Percentiles rank a stretch among this genome's conserved stretches.
These are phyloP conservation scores for Tachysurus fulvidraco DNA, from an alignment of 2,113 vertebrate species.

Conservation along the genomic window DNA sequence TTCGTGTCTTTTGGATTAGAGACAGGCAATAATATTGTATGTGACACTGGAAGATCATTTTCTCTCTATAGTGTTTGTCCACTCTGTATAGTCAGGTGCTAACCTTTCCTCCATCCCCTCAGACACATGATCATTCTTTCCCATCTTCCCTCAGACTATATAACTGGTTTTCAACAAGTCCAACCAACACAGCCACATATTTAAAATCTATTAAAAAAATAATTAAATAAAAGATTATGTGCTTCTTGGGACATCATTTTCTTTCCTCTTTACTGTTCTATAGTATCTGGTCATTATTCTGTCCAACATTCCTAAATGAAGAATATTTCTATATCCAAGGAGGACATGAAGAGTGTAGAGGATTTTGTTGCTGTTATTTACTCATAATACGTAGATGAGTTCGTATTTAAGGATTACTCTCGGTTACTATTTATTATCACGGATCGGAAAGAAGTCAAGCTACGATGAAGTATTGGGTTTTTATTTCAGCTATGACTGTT, in stretches of 20 bases:
- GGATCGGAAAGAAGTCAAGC: slow-evolving; percentile 74
- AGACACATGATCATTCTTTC: slow-evolving; percentile 63
- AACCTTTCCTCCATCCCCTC: slow-evolving; percentile 60
- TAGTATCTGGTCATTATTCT: slow-evolving; percentile 83
- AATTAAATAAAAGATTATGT: not conserved
- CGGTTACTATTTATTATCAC: slow-evolving; percentile 92
- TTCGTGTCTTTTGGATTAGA: slow-evolving; percentile 53
- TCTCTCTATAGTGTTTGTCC: slow-evolving; percentile 81
- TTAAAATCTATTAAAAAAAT: slow-evolving; percentile 14
- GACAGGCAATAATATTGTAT: slow-evolving; percentile 85
- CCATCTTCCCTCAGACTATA: slow-evolving; percentile 81
- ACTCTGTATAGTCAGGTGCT: slow-evolving; percentile 79
- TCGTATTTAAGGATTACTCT: slow-evolving; percentile 92
- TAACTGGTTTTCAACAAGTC: slow-evolving; percentile 79
- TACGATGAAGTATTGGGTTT: slow-evolving; percentile 83
- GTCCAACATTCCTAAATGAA: slow-evolving; percentile 84
- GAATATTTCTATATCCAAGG: slow-evolving; percentile 78
- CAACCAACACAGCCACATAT: slow-evolving; percentile 69
- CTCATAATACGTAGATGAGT: slow-evolving; percentile 85
- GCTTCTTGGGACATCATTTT: slow-evolving; percentile 63
- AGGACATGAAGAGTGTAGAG: slow-evolving; percentile 79
- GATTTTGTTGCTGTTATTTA: slow-evolving; percentile 79
- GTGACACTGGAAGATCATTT: slow-evolving; percentile 80
- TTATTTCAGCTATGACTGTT: slow-evolving; percentile 81
- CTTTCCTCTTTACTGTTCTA: slow-evolving; percentile 78